Evolutionary conservation across 2,797 vertebrate species (phyloP), one percentile per base, ranked within the genome.

Genomic region (Muscicapa comitata): DNA sequence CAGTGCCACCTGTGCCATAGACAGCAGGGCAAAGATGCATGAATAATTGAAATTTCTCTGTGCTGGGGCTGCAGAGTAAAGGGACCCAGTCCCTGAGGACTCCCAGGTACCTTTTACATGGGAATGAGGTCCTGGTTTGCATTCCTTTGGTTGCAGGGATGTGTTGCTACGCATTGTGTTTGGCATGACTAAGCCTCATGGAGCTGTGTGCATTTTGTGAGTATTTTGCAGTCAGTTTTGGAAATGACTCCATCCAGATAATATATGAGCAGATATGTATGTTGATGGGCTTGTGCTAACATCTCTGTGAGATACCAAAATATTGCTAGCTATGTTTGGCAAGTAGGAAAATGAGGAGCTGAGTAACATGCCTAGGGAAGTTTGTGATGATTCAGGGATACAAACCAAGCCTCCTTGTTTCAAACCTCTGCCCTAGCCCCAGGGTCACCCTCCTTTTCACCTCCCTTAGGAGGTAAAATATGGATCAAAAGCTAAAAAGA

Each of bases 271-370:
- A 93, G 90, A 86, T 93, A 92, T 51, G 70, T 72, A 68, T 51
- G 55, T 93, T 90, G 89, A 76, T 83, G 85, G 91, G 79, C 90
- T 86, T 91, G 75, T 82, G 86, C 87, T 95, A 91, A 95, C 72
- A 58, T 92, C 78, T 93, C 75, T 55, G 72, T 12, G 88, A 94
- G 87, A 80, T 81, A 94, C 87, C 87, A 92, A 94, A 94, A 94
- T 96, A 95, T 84, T 91, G 66, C 75, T 45, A 62, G 62, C 89
- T 91, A n/a, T 85, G 93, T 94, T 94, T 94, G 88, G 81, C 57
- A 86, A 88, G 92, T 45, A 90, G 88, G 85, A 90, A 88, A 95
- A 93, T 6, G 82, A 94, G 72, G 79, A 96, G 74, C 88, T 76
- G 93, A 86, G 76, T 91, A 92, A 84, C 40, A 11, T 35, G 70